phyloP scores from a whole-genome alignment of 2,113 vertebrate genomes.

The Scopus umbretta region DNA sequence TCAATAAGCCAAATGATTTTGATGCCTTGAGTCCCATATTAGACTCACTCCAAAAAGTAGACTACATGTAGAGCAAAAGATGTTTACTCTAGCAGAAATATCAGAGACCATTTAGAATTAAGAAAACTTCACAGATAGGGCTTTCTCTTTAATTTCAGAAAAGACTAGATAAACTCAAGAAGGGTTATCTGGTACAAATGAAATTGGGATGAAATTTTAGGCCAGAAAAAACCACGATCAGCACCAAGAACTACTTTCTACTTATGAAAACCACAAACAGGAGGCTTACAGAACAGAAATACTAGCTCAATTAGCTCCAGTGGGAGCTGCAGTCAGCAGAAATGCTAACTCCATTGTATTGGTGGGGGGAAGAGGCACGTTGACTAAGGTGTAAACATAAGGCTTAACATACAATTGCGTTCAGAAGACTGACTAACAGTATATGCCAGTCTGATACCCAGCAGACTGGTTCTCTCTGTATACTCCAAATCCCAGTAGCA shows the following conservation, averaged over 20 bases:
- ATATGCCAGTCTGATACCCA: neutral
- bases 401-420: neutral
- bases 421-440: neutral
- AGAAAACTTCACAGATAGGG: neutral
- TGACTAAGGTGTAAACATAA: neutral
- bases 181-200: neutral
- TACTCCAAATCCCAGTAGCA: neutral
- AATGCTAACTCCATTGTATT: neutral
- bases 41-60: neutral
- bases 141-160: neutral
- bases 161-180: neutral
- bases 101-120: neutral
- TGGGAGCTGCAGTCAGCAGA: neutral
- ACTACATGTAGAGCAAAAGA: neutral
- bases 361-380: neutral
- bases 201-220: neutral
- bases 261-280: neutral
- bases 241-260: neutral
- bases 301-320: neutral
- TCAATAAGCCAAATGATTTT: neutral
- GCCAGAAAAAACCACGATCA: neutral
- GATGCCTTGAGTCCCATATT: neutral
- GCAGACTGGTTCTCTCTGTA: neutral
- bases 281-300: neutral
- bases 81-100: constrained; percentile 16